These are phyloP conservation scores for Gymnoscopelus braueri DNA, from an alignment of 2,797 vertebrate genomes.

Conservation along the genomic window DNA sequence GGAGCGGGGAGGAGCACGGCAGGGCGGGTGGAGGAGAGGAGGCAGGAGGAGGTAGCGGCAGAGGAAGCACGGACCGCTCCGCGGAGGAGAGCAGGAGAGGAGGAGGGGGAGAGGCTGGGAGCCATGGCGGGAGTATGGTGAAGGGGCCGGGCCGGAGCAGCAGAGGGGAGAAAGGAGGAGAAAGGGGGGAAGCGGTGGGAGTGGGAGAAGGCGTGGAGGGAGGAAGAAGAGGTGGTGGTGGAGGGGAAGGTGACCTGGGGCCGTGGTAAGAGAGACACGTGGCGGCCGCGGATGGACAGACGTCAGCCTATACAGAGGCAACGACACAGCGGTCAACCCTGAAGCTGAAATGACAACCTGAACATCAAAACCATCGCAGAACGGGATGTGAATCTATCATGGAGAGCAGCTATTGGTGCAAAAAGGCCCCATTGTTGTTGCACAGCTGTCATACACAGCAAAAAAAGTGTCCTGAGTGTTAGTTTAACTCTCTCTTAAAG, in stretches of 20 bases:
- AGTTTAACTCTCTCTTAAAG: no score
- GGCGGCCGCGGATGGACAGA: conserved; percentile 44
- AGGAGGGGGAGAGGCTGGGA: conserved; percentile 20
- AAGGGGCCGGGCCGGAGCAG: conserved; percentile 10
- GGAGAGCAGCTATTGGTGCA: no score
- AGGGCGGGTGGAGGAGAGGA: conserved; percentile 43
- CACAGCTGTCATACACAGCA: no score
- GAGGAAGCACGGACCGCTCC: conserved; percentile 45
- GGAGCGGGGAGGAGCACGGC: conserved; percentile 16
- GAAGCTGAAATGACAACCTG: conserved; percentile 16
- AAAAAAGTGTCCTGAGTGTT: no score
- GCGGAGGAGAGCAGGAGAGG: conserved; percentile 50
- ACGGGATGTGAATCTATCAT: no score
- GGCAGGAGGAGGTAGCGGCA: conserved; percentile 36
- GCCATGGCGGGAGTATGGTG: conserved; percentile 31
- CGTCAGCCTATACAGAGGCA: conserved; percentile 62
- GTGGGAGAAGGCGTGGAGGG: conserved; percentile 19
- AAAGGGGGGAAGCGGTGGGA: conserved; percentile 24
- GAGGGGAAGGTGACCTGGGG: conserved; percentile 15
- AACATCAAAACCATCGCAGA: neutral
- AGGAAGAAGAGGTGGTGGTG: conserved; percentile 18
- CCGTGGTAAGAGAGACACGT: conserved; percentile 55
- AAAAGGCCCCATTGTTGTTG: no score
- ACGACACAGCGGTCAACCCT: conserved; percentile 47
- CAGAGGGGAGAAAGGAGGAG: conserved; percentile 26